phyloP scores from a whole-genome alignment of 2,888 invertebrate genomes.

The Rhingia campestris region DNA sequence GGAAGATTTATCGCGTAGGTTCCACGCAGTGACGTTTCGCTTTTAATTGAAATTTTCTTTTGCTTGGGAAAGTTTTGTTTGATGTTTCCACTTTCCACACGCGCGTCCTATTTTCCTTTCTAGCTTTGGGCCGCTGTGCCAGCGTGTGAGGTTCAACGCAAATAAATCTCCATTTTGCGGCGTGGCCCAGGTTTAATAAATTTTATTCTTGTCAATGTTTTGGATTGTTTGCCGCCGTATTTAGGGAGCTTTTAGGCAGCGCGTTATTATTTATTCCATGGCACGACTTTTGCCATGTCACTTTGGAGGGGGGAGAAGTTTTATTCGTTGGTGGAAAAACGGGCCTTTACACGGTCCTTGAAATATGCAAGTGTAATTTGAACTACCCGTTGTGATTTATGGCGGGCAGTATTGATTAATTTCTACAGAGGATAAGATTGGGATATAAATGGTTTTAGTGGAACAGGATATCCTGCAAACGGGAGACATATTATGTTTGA shows the following conservation, averaged over 20 bases:
- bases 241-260: constrained; percentile 29
- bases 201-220: constrained; percentile 76
- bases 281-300: constrained; percentile 52
- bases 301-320: constrained; percentile 39
- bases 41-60: constrained; percentile 73
- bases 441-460: constrained; percentile 63
- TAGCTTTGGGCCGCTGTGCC: neutral
- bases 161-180: constrained; percentile 78
- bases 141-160: constrained; percentile 75
- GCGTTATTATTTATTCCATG: constrained; percentile 62
- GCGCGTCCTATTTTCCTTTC: neutral
- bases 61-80: constrained; percentile 58
- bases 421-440: constrained; percentile 60
- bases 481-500: neutral
- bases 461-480: constrained; percentile 31
- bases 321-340: neutral
- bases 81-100: constrained; percentile 45
- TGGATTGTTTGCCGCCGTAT: constrained; percentile 64
- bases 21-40: constrained; percentile 61
- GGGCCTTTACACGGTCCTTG: constrained; percentile 3
- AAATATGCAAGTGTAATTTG: constrained; percentile 51
- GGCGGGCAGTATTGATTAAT: constrained; percentile 65
- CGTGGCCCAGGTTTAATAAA: constrained; percentile 79
- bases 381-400: constrained; percentile 63
- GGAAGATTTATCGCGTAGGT: constrained; percentile 67